phyloP scores from a whole-genome alignment of 2,113 vertebrate species.

The Catagonus wagneri region DNA sequence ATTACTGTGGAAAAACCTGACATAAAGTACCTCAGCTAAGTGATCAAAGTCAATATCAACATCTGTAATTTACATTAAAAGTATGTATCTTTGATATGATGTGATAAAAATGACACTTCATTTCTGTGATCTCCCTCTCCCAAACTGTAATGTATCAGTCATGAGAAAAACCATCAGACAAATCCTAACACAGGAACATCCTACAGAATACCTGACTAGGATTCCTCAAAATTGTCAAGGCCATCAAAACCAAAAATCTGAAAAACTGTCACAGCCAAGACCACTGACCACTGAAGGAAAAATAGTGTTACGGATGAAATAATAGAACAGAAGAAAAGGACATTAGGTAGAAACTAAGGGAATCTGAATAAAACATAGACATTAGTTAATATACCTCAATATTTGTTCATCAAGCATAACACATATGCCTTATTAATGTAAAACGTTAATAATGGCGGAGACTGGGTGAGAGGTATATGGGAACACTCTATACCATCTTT shows the following conservation, averaged over 20 bases:
- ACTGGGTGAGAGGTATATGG: not conserved
- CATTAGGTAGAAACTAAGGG: not conserved
- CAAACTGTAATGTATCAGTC: not conserved
- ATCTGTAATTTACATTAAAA: not conserved
- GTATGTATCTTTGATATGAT: not conserved
- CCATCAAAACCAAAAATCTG: not conserved
- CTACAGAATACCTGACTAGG: not conserved
- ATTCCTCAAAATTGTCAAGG: not conserved
- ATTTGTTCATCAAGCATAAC: not conserved
- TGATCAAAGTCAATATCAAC: too few relatives aligned
- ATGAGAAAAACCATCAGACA: not conserved
- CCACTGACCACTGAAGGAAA: not conserved
- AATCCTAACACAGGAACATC: not conserved
- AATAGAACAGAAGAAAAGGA: not conserved
- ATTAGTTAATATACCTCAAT: not conserved
- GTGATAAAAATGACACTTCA: not conserved
- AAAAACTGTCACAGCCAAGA: not conserved
- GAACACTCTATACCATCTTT: not conserved
- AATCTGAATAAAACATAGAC: not conserved
- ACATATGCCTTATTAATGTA: not conserved
- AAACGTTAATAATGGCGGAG: not conserved
- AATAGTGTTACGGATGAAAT: not conserved
- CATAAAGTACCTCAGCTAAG: too few relatives aligned
- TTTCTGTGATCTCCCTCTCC: not conserved
- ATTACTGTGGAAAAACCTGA: too few relatives aligned